Base-by-base conservation (phyloP, 2,888 invertebrate genomes). In the Zaprionus lineosus region DNA sequence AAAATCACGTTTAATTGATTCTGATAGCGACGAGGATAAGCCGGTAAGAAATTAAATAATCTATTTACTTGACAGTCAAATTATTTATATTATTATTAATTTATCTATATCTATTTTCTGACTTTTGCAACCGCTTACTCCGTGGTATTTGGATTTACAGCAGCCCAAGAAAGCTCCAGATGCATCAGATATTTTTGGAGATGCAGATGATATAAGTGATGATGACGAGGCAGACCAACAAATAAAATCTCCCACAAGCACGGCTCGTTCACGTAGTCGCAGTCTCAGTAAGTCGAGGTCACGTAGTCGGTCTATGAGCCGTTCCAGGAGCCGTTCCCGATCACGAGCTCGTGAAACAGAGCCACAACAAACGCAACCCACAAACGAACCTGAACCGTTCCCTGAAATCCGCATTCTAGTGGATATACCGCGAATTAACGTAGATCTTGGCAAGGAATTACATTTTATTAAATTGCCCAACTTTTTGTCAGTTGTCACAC, bases 391-490 rank as follows among this genome's bases (percentile, higher is more conserved):
- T 0, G 96, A 96, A 84, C 94, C 93, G 8, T 92, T 95, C 11
- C 97, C 97, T 1, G 98, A 98, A 90, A 98, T 98, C 0, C 92
- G 97, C 72, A 98, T 99, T 53, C 98, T 98, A 83, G 98, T 98
- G 1, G 97, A 98, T 91, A 98, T 99, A 89, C 98, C 98, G 1
- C 95, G 97, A 90, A 98, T 99, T 59, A 94, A 94, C 77, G 96
- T 97, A 0, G 96, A 98, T 90, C 91, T 98, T 1, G 98, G 98
- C 44, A 94, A 94, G 69, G 97, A 97, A 86, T 92, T 98, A 81
- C 97, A 98, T 89, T 98, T 98, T 83, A 97, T 99, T 0, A 98
- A 99, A 88, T 91, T 99, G 56, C 99, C 99, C 1, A 99, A 99
- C 91, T 99, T 99, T 90, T 93, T 99, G 86, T 98, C 98, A 0